phyloP scores from a whole-genome alignment of 1,140 invertebrate genomes.

The Cyphomyrmex costatus region DNA sequence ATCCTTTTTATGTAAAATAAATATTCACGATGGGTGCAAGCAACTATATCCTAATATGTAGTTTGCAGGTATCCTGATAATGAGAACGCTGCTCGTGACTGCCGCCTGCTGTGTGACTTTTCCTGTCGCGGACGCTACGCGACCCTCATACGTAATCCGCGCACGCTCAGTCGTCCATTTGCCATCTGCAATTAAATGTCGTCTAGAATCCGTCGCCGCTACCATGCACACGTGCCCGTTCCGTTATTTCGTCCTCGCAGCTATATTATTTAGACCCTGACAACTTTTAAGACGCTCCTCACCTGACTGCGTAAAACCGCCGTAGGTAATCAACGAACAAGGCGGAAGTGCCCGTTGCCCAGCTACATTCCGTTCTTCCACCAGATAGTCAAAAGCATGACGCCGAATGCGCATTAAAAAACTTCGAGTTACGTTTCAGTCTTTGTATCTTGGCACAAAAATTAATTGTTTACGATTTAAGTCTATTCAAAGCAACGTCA shows the following conservation, averaged over 20 bases:
- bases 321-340: conserved; percentile 53
- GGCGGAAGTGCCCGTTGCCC: conserved; percentile 66
- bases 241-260: conserved; percentile 11
- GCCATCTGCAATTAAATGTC: conserved; percentile 80
- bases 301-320: conserved; percentile 79
- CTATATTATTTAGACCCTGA: neutral
- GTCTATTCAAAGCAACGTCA: neutral
- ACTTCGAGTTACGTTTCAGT: neutral
- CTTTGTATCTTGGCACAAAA: too few relatives aligned
- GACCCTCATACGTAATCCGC: conserved; percentile 69
- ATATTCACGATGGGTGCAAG: conserved; percentile 75
- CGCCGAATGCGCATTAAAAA: neutral
- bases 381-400: neutral
- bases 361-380: neutral
- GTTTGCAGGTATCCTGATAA: conserved; percentile 47
- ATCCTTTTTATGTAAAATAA: conserved; percentile 79
- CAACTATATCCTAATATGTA: conserved; percentile 73
- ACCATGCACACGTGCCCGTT: conserved; percentile 66
- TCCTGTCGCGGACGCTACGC: conserved; percentile 51
- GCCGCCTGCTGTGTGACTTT: conserved; percentile 24
- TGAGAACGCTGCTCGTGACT: conserved; percentile 6
- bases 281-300: conserved; percentile 63
- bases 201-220: conserved; percentile 69
- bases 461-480: neutral
- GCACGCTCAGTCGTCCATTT: conserved; percentile 72